Evolutionary conservation across 2,797 vertebrate genomes (phyloP), one percentile per base, ranked within the genome.

Genomic region (Enteromius argenteus): DNA sequence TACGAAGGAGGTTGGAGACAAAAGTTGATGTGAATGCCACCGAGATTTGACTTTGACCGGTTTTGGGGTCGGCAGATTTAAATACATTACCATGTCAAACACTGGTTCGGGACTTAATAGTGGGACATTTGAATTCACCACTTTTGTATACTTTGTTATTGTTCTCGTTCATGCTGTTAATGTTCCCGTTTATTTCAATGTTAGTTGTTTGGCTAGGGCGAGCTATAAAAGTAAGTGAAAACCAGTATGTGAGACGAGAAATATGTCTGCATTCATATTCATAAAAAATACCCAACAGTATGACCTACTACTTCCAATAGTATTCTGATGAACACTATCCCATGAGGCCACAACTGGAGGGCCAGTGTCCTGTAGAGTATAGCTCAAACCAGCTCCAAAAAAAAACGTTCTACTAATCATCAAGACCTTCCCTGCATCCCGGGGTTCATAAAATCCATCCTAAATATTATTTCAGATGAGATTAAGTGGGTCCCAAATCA

Each of bases 71-170:
- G 51, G 79, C 62, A 79, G 76, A 88, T 88, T 88, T 86, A 88
- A 89, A 87, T 87, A 85, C 74, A 87, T 87, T 88, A 89, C 84
- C 84, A 86, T 89, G 56, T 86, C 85, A 87, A 84, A 87, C 62
- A 74, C 32, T 23, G 51, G 76, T 66, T 80, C 37, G 17, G 62
- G 27, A 39, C 32, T 77, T 77, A 37, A 64, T 51, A 37, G 19
- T 68, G 58, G 23, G 39, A 37, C 71, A 68, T 60, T 68, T 56
- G 75, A 79, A 42, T 83, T 86, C 5, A 81, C 44, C 69, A 71
- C 56, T 42, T 46, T 51, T 84, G 56, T 74, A 71, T 84, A 42
- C 68, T 46, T 46, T 32, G 46, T 66, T 66, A 35, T 66, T 76
- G 27, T 39, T 37, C 37, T 30, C 19, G 7, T 66, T 66, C 15